Evolutionary conservation across 1,140 invertebrate genomes (phyloP), one percentile per base, ranked within the genome.

Genomic region (Lasaia peninsularis): DNA sequence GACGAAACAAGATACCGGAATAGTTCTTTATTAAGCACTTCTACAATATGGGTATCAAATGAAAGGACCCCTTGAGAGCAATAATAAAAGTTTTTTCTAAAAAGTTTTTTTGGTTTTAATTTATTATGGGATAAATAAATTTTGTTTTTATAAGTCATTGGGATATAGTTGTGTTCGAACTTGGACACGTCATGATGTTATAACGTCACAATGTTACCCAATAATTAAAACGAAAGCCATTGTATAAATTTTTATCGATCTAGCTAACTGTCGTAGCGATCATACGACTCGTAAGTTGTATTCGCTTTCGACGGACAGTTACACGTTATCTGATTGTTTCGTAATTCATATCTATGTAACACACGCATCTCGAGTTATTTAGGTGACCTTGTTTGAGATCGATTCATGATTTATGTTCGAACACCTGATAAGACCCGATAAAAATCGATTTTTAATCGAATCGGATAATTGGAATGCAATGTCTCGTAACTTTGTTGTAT

Each of bases 251-350:
- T 40, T 40, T 40, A 40, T 40, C 40, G 40, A 48, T 48, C 40
- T 20, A 0, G 14, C 12, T 40, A 16, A 18, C 35, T 48, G 40
- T 48, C 40, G 40, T 20, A 48, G 40, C 5, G 40, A 48, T 21
- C 40, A 48, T 48, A 35, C 52, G 32, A 32, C 32, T 34, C 32
- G 31, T 32, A 34, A 33, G 52, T 66, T 66, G 68, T 60, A 56
- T 71, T 80, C 70, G 68, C 76, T 79, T 75, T 80, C 74, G 64
- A 67, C 66, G 66, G 54, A 73, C 71, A 62, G 65, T 67, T 70
- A 69, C 67, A 31, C 59, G 53, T 73, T 85, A 83, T 86, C 80
- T 76, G 80, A 83, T 84, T 31, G 67, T 86, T 77, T 75, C 75
- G 76, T 77, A 81, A 85, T 67, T 66, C 53, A 54, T 68, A 68